Conservation (phyloP, 2,113 vertebrate genomes). For the Lipotes vexillifer region DNA sequence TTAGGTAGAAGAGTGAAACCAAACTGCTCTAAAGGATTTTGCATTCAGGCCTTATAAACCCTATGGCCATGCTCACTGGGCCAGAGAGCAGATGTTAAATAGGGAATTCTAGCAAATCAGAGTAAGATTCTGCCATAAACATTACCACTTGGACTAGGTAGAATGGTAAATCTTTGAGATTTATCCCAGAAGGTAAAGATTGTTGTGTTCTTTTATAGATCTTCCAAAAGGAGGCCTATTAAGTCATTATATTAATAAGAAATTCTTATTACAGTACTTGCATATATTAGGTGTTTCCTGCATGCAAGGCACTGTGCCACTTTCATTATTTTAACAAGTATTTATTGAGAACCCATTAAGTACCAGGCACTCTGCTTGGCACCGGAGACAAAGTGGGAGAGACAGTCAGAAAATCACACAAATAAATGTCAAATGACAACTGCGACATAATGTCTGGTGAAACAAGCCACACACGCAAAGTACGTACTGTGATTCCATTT, state of each 20-base stretch:
- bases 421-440: not conserved
- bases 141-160: not conserved
- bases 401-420: not conserved
- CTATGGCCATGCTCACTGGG: not conserved
- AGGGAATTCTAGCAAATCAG: not conserved
- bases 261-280: not conserved
- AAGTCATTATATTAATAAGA: not conserved
- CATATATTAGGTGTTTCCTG: not conserved
- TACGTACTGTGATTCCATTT: not conserved
- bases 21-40: not conserved
- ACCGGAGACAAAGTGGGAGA: not conserved
- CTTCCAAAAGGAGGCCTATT: not conserved
- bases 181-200: not conserved
- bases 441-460: not conserved
- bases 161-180: not conserved
- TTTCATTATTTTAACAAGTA: not conserved
- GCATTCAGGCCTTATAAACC: not conserved
- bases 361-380: not conserved
- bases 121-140: not conserved
- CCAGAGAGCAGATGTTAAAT: not conserved
- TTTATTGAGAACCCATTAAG: not conserved
- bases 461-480: not conserved
- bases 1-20: not conserved
- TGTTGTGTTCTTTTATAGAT: not conserved
- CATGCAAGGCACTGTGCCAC: not conserved